Conservation (phyloP, 2,113 vertebrate genomes). For the Alectura lathami region DNA sequence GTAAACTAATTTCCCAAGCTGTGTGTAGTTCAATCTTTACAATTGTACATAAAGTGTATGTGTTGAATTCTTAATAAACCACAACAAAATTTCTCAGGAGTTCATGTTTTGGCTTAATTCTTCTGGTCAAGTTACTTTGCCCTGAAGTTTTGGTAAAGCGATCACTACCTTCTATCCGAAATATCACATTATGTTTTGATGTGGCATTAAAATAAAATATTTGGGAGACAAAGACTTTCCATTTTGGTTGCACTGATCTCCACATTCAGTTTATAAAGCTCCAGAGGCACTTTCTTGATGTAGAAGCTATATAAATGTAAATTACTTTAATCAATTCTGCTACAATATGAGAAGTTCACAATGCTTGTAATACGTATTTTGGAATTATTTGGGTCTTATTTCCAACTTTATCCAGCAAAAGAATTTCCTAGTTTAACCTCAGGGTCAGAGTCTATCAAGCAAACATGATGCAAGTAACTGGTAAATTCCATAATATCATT, state of each 20-base stretch:
- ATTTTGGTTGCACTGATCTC: neutral
- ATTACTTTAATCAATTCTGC: conserved; percentile 29
- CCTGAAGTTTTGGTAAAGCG: neutral
- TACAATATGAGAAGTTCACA: neutral
- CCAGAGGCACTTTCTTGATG: neutral
- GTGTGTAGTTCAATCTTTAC: neutral
- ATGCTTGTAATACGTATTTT: neutral
- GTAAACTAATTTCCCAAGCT: neutral
- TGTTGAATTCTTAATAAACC: neutral
- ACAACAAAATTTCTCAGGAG: neutral
- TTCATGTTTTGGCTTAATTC: neutral
- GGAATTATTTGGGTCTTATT: conserved; percentile 2
- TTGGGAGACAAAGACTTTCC: neutral
- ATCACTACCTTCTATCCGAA: neutral
- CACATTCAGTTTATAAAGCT: neutral
- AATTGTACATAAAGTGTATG: neutral
- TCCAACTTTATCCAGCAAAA: neutral
- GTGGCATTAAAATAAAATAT: neutral
- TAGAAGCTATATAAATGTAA: conserved; percentile 46
- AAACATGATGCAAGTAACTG: neutral
- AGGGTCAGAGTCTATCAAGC: neutral
- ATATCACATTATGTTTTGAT: neutral
- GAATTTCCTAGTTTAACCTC: neutral
- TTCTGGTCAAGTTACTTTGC: neutral
- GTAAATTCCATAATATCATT: neutral